Base-by-base conservation (phyloP, 2,797 vertebrate species). In the Mormyrops boulengeri region DNA sequence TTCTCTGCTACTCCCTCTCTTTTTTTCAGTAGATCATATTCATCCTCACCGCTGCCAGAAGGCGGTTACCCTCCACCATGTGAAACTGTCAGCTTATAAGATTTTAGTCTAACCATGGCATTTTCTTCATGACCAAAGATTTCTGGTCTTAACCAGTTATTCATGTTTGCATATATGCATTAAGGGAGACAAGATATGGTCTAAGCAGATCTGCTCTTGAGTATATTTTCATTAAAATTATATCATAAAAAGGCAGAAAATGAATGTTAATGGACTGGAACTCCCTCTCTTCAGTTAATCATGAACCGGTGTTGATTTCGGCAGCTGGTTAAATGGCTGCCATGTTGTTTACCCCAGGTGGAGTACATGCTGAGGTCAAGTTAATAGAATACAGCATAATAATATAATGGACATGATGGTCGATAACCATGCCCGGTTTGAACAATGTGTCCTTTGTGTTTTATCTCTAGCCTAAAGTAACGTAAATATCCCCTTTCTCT, bases 361-460 rank as follows among this genome's bases (percentile, higher is more conserved):
- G 66, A 55, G 85, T 5, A 55, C 19, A 77, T 4, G 5, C 34
- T 8, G 49, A 30, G 89, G 66, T 87, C 73, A 80, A 26, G 38
- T 90, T 82, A 82, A 88, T 60, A 17, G 53, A 49, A 60, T 22
- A 82, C 69, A 50, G 50, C 41, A 9, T 69, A 55, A 9, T 69
- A 55, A 60, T 38, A 3, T 88, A 82, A 84, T 44, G n/a, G 49
- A 62, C 53, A 82, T 1, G 41, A 17, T 5, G 30, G 49, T 6
- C 12, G 77, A 62, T 89, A 89, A 77, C 30, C 6, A 41, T 77
- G 49, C 34, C 60, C 2, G 57, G 4, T 22, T 66, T 26, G 88
- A 44, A 89, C 88, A 89, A 44, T 38, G 17, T 44, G 30, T 38
- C 22, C 69, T 80, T 89, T 89, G 50, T 89, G 69, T 38, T 30